Conservation (phyloP, 2,113 vertebrate genomes). For the Bostrychus sinensis region DNA sequence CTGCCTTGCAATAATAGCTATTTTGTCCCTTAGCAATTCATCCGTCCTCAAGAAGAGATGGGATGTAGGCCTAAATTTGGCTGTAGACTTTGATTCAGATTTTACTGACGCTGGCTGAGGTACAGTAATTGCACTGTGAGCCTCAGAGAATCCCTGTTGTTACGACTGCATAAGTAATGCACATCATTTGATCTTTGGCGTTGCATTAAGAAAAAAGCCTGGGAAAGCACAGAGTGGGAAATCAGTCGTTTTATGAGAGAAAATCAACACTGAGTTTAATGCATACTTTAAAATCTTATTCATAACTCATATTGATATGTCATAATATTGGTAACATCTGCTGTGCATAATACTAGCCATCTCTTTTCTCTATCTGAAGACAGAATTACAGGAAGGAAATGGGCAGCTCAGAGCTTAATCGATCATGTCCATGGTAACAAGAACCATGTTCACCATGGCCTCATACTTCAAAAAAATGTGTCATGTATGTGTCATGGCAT, state of each 20-base stretch:
- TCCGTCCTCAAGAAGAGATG: conserved; percentile 51
- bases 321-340: conserved; percentile 9
- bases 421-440: background rate
- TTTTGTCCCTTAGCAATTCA: conserved; percentile 54
- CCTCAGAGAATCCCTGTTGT: conserved; percentile 58
- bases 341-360: conserved; percentile 8
- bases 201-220: conserved; percentile 37
- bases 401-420: background rate
- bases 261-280: conserved; percentile 9
- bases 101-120: conserved; percentile 30
- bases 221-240: conserved; percentile 26
- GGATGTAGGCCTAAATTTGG: conserved; percentile 45
- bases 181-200: conserved; percentile 51
- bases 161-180: conserved; percentile 57
- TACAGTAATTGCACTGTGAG: conserved; percentile 46
- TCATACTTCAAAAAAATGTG: background rate
- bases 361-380: background rate
- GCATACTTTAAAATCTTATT: conserved; percentile 9
- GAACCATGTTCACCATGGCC: background rate
- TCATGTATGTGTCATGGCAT: background rate
- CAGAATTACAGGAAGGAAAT: background rate
- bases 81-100: conserved; percentile 57
- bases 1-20: conserved; percentile 46
- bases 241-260: conserved; percentile 36
- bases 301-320: conserved; percentile 1